Base-by-base conservation (phyloP, 2,113 vertebrate genomes). In the Megaleporinus macrocephalus region DNA sequence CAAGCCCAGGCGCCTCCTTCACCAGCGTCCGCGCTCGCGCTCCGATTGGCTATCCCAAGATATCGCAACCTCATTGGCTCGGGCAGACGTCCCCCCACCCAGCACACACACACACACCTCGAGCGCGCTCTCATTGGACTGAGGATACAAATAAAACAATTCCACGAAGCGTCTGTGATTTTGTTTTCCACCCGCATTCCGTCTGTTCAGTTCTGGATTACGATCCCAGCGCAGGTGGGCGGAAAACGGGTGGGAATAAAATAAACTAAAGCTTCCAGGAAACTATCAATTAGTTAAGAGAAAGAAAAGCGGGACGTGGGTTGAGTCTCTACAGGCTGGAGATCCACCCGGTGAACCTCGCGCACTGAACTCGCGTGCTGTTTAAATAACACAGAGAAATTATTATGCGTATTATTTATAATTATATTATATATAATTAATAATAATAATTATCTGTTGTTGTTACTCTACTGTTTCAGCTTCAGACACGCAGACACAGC, bases 11-110 rank as follows among this genome's bases (percentile, higher is more conserved):
- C 79, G n/a, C 84, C 83, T 72, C 83, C 63, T 84, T 68, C 70
- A 77, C 47, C 53, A 61, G 59, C 30, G 13, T 30, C 72, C 9
- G 73, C 49, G 80, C 68, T 70, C 68, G 26, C 14, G 16, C 72
- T 69, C 53, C 68, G 82, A 90, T 89, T 88, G 89, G 86, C 80
- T 82, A 15, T 12, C 69, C 75, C 83, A 76, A 76, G 75, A 51
- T 51, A 3, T n/a, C 62, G n/a, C 24, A 44, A 4, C 16, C 49
- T 69, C 9, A 87, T 89, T 89, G 87, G 88, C 75, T 84, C 78
- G n/a, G 20, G 18, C 20, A 18, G 29, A 66, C 18, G 49, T 29
- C 15, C 24, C 80, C 29, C 80, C 27, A n/a, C n/a, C n/a, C n/a
- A n/a, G n/a, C n/a, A n/a, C n/a, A n/a, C n/a, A n/a, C n/a, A n/a